Conservation (phyloP, 2,888 invertebrate species). For the Sphecodes monilicornis region DNA sequence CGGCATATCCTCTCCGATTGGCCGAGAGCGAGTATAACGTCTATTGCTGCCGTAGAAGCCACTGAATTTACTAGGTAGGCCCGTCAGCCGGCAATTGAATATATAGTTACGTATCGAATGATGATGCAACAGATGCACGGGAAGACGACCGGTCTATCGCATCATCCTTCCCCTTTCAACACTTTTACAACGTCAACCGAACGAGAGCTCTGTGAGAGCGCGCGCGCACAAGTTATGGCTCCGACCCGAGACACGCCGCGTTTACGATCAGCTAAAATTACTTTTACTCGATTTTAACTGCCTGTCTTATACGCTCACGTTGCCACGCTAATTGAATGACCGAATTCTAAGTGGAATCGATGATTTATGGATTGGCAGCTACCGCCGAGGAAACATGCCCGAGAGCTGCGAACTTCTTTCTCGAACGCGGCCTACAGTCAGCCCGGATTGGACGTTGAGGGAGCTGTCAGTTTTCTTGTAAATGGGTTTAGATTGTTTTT, state of each 20-base stretch:
- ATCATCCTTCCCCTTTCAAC: slow-evolving; percentile 3
- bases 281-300: slow-evolving; percentile 7
- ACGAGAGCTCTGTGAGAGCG: neutral
- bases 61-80: slow-evolving; percentile 67
- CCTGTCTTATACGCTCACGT: neutral
- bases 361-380: slow-evolving; percentile 32
- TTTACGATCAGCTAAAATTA: slow-evolving; percentile 27
- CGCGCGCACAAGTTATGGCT: neutral
- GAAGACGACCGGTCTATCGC: neutral
- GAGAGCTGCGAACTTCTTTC: neutral
- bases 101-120: slow-evolving; percentile 77
- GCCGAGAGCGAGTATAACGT: slow-evolving; percentile 13
- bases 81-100: slow-evolving; percentile 74
- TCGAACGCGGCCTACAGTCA: neutral
- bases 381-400: neutral
- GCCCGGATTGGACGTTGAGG: neutral
- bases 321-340: slow-evolving; percentile 20
- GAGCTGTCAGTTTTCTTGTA: neutral
- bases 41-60: slow-evolving; percentile 38
- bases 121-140: slow-evolving; percentile 54
- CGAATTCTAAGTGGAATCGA: slow-evolving; percentile 18
- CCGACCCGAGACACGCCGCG: neutral
- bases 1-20: slow-evolving; percentile 30
- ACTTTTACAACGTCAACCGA: slow-evolving; percentile 20
- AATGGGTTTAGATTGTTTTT: neutral